Evolutionary conservation across 2,888 invertebrate genomes (phyloP), one percentile per base, ranked within the genome.

Genomic region (Drosophila prostipennis): DNA sequence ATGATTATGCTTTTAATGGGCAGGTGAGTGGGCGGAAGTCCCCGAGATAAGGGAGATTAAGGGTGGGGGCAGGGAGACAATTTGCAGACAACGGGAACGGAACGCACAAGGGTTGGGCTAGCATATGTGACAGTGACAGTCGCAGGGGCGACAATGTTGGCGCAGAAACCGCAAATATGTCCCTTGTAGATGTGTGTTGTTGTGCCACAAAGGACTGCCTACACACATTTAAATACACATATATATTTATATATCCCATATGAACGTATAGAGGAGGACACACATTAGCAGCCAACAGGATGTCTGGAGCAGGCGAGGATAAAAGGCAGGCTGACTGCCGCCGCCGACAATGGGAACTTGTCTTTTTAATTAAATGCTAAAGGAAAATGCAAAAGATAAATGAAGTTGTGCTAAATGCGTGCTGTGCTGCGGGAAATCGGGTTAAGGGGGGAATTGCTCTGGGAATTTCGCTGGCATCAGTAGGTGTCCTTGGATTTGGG

Each of bases 381-480:
- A 79, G 73, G 84, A 84, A 84, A 84, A 89, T 89, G 89, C 89
- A 76, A 79, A 87, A 89, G 84, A 85, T 89, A 85, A 85, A 85
- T 85, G 87, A 85, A 85, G 84, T 87, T 85, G 89, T 81, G 87
- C 87, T 83, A 88, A 88, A 87, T 83, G 83, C 84, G 87, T 83
- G 84, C 80, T 85, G 86, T 79, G 82, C 83, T 63, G 34, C 46
- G 43, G 40, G 32, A 53, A 46, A 42, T 36, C 40, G 37, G 37
- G 37, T 51, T 51, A 45, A 40, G 46, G 36, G 54, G 65, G 64
- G 64, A 67, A 65, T 67, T 57, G 67, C 59, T 32, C 32, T 14
- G 40, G 60, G 58, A 70, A 61, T 63, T 65, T 61, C 34, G 55
- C 45, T n/a, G 37, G 48, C 40, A 46, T 48, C 13, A 23, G 39